Percentiles rank a stretch among this genome's conserved stretches.
Conservation (phyloP, 2,113 vertebrate species). For the Cheilinus undulatus region DNA sequence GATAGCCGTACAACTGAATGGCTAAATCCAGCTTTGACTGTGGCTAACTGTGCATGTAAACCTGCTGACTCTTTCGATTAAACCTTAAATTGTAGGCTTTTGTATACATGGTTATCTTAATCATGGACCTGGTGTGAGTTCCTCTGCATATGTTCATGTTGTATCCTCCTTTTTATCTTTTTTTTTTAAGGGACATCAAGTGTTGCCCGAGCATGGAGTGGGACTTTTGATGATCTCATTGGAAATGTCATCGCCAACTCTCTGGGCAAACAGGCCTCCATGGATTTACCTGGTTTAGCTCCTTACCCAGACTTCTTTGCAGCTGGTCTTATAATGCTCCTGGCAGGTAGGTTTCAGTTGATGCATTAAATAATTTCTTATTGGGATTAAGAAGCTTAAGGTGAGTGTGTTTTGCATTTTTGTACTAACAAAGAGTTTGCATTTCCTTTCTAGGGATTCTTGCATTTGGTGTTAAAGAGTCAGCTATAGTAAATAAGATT, state of each 20-base stretch:
- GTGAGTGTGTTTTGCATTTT: background rate
- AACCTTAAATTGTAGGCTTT: no score
- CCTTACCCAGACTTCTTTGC: conserved; percentile 89
- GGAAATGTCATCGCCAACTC: conserved; percentile 82
- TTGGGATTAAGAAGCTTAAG: background rate
- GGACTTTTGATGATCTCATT: conserved; percentile 88
- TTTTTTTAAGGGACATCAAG: conserved; percentile 84
- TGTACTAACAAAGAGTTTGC: no score
- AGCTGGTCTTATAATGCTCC: conserved; percentile 84
- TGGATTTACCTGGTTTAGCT: conserved; percentile 85
- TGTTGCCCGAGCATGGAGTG: conserved; percentile 89
- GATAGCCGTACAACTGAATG: no score
- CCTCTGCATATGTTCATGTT: background rate
- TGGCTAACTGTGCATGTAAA: no score
- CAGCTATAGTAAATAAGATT: conserved; percentile 86
- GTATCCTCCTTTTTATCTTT: background rate
- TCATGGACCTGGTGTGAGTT: background rate
- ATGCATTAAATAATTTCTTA: background rate
- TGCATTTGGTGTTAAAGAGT: conserved; percentile 90
- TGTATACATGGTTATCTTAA: background rate
- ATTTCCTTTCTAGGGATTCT: conserved; percentile 82
- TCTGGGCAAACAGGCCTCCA: conserved; percentile 69
- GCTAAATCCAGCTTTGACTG: no score
- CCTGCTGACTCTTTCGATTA: no score
- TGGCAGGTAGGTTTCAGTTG: conserved; percentile 79